These are phyloP conservation scores for Oreortyx pictus DNA, from an alignment of 2,797 vertebrate genomes.

Conservation along the genomic window DNA sequence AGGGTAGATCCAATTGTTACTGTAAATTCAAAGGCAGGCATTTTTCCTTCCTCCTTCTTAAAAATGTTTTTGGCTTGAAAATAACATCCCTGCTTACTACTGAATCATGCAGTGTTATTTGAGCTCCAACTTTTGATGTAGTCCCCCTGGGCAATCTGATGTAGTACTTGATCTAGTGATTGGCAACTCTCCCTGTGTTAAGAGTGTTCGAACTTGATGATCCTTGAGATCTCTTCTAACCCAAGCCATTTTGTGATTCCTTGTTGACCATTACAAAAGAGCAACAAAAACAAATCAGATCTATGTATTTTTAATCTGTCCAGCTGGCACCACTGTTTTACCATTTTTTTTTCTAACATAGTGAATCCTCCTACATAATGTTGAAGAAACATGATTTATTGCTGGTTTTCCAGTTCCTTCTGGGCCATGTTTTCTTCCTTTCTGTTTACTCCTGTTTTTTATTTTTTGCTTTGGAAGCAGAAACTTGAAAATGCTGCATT, in stretches of 20 bases:
- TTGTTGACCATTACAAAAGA: background rate
- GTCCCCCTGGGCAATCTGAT: no score
- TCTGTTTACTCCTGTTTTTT: background rate
- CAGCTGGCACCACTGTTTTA: background rate
- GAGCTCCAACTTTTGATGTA: background rate
- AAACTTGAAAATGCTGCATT: background rate
- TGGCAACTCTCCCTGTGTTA: no score
- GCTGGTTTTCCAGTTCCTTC: background rate
- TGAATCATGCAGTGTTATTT: background rate
- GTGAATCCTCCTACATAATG: background rate
- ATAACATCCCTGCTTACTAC: background rate
- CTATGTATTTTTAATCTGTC: background rate
- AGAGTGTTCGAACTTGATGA: no score
- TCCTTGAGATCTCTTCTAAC: no score
- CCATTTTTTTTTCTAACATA: background rate
- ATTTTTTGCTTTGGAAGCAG: background rate
- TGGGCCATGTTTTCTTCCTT: background rate
- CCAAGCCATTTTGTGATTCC: background rate
- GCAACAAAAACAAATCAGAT: background rate
- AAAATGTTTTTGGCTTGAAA: slow-evolving; percentile 21
- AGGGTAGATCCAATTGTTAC: background rate
- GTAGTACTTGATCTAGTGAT: no score
- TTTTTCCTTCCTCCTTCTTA: slow-evolving; percentile 58
- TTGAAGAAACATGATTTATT: background rate
- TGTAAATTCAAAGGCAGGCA: slow-evolving; percentile 37